Conservation (phyloP, 64 coral and sea anemone species). For the Actinia tenebrosa region DNA sequence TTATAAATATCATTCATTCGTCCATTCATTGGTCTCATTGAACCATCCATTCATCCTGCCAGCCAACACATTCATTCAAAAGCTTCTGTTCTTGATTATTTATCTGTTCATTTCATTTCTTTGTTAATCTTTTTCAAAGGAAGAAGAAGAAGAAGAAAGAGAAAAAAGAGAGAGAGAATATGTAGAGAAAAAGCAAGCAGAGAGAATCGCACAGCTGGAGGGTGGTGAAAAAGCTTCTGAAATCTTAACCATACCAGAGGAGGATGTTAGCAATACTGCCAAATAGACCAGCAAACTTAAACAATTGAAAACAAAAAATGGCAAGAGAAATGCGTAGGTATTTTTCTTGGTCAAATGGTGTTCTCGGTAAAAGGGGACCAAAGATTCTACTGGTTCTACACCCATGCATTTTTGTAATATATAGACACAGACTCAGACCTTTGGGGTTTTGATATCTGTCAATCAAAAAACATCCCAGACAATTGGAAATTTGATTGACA, state of each 20-base stretch:
- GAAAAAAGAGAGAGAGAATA: slow-evolving; percentile 85
- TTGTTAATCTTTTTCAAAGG: slow-evolving; percentile 38
- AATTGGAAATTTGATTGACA: too few relatives aligned
- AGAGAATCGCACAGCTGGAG: slow-evolving; percentile 83
- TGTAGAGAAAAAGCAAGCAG: slow-evolving; percentile 69
- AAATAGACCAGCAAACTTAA: neutral
- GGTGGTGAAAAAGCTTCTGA: slow-evolving; percentile 44
- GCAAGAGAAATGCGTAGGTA: neutral
- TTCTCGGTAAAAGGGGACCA: too few relatives aligned
- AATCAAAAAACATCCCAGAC: too few relatives aligned
- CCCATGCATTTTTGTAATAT: too few relatives aligned
- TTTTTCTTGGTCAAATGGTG: too few relatives aligned
- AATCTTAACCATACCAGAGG: slow-evolving; percentile 18
- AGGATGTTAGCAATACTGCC: neutral
- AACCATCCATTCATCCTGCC: too few relatives aligned
- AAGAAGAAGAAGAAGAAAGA: slow-evolving; percentile 92
- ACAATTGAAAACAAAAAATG: neutral
- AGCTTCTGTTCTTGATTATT: neutral
- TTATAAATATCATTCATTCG: too few relatives aligned
- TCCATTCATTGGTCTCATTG: neutral
- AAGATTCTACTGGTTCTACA: too few relatives aligned
- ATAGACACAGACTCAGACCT: too few relatives aligned
- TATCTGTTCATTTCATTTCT: neutral
- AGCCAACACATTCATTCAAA: too few relatives aligned
- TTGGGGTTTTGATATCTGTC: too few relatives aligned